Evolutionary conservation across 2,113 vertebrate species (phyloP), one percentile per base, ranked within the genome.

Genomic region (Oceanodroma tethys): DNA sequence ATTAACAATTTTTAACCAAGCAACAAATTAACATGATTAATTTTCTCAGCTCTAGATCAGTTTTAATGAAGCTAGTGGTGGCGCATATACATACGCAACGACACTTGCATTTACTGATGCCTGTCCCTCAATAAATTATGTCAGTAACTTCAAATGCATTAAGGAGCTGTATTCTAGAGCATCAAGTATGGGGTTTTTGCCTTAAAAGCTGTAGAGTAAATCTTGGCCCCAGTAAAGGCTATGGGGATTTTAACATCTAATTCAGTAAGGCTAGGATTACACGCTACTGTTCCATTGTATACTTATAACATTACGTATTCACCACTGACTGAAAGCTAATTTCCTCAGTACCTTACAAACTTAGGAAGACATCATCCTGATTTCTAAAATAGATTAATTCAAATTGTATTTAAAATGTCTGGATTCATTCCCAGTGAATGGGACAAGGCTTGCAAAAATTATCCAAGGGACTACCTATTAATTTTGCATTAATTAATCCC

Each of bases 41-140:
- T 76, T 92, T 95, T 82, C 82, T 95, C 68, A 76, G 60, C 80
- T 96, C 95, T 92, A 90, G 70, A 92, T 48, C 70, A 96, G 84
- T 95, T 94, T 96, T 76, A 86, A 55, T 94, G 78, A 97, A 93
- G 93, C 79, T 92, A 96, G 87, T 72, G 48, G 72, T 96, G 66
- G 87, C 42, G 50, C 80, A 96, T 60, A 89, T 19, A 96, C 6
- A 62, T 78, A 90, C 6, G 82, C 93, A 85, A 78, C 11, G 36
- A 85, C 85, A 95, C 67, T 88, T 86, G 96, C 86, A 67, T 95
- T 97, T 97, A 97, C 86, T 97, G 96, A 98, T 97, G 97, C 94
- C 97, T 97, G 88, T 93, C 93, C 89, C 90, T 95, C 92, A 91
- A 75, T 88, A 94, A 80, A 94, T 81, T 85, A 58, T 5, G 22